These are phyloP conservation scores for Teleopsis dalmanni DNA, from an alignment of 1,140 invertebrate species.

Conservation along the genomic window DNA sequence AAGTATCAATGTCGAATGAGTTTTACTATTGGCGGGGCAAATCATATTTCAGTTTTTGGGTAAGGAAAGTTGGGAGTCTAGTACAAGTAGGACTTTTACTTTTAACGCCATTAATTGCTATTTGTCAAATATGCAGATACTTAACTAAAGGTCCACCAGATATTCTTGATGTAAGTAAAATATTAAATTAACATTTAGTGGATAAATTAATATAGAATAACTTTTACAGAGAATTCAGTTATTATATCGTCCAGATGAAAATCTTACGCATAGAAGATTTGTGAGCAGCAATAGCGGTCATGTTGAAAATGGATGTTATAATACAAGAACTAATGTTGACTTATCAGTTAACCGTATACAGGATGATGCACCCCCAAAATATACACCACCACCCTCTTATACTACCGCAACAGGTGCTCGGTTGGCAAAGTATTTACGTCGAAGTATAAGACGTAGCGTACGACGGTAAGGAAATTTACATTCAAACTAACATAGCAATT, in stretches of 20 bases:
- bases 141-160: slow-evolving; percentile 73
- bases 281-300: slow-evolving; percentile 23
- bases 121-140: slow-evolving; percentile 77
- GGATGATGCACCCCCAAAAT: slow-evolving; percentile 84
- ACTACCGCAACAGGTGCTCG: slow-evolving; percentile 80
- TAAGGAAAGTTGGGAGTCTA: slow-evolving; percentile 65
- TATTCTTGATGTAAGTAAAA: slow-evolving; percentile 69
- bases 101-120: slow-evolving; percentile 64
- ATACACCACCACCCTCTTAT: slow-evolving; percentile 86
- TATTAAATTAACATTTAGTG: neutral
- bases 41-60: slow-evolving; percentile 68
- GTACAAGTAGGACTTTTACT: slow-evolving; percentile 71
- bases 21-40: slow-evolving; percentile 41
- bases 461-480: slow-evolving; percentile 46
- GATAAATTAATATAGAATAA: neutral
- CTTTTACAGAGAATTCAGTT: slow-evolving; percentile 55
- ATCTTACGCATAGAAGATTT: slow-evolving; percentile 13
- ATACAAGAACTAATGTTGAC: slow-evolving; percentile 15
- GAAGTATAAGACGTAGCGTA: slow-evolving; percentile 73
- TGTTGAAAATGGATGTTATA: too few relatives aligned
- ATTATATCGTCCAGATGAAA: slow-evolving; percentile 28
- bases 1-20: slow-evolving; percentile 36
- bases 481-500: neutral
- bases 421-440: slow-evolving; percentile 68
- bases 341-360: slow-evolving; percentile 34